Percentiles rank a stretch among this genome's conserved stretches.
Conservation (phyloP, 2,113 vertebrate species). For the Podilymbus podiceps region DNA sequence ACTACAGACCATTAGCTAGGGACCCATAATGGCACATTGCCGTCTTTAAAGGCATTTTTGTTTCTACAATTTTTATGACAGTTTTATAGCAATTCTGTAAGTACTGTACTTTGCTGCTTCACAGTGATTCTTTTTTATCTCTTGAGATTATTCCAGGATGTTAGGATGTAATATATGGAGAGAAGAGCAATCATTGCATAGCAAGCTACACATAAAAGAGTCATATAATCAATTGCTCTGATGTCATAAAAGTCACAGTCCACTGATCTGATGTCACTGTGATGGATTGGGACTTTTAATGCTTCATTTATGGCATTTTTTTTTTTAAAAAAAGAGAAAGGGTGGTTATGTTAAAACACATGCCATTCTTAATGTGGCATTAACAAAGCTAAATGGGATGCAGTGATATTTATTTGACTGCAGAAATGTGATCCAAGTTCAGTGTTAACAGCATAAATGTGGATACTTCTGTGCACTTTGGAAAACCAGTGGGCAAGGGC, state of each 20-base stretch:
- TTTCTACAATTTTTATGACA: constrained; percentile 53
- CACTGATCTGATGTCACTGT: constrained; percentile 55
- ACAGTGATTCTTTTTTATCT: constrained; percentile 42
- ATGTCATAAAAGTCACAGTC: constrained; percentile 68
- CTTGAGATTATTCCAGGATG: constrained; percentile 25
- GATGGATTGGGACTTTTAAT: constrained; percentile 58
- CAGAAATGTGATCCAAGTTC: constrained; percentile 16
- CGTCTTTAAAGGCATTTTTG: constrained; percentile 54
- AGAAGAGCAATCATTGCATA: constrained; percentile 7
- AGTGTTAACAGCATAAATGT: background rate
- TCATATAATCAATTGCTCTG: constrained; percentile 60
- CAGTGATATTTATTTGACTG: background rate
- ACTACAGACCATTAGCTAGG: constrained; percentile 13
- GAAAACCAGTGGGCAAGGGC: background rate
- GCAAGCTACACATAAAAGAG: constrained; percentile 53
- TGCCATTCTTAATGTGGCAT: constrained; percentile 38
- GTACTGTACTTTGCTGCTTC: constrained; percentile 21
- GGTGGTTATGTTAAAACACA: constrained; percentile 29
- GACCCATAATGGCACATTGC: constrained; percentile 26
- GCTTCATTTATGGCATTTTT: constrained; percentile 1
- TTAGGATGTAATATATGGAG: constrained; percentile 55
- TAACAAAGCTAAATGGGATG: constrained; percentile 27
- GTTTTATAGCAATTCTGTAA: constrained; percentile 29
- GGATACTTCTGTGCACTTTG: background rate
- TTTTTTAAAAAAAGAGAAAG: background rate